These are phyloP conservation scores for Conomelus anceps DNA, from an alignment of 2,888 invertebrate species.

Conservation along the genomic window DNA sequence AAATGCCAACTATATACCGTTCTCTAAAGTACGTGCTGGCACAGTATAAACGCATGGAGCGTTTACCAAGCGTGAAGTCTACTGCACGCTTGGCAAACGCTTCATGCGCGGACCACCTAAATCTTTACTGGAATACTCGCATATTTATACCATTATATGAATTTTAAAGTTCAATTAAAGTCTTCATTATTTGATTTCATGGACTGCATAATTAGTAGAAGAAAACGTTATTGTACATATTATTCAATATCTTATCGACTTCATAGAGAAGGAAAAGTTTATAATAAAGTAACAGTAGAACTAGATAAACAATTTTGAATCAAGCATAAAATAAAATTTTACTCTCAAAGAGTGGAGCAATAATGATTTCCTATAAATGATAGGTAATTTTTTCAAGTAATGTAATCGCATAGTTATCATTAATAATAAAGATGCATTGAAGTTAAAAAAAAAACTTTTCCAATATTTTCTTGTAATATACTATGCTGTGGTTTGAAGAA, in stretches of 20 bases:
- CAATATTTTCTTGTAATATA: background rate
- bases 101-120: no score
- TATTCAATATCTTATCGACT: background rate
- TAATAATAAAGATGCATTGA: slow-evolving; percentile 1
- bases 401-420: background rate
- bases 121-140: no score
- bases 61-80: no score
- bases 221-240: background rate
- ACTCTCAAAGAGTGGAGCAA: background rate
- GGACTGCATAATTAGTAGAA: background rate
- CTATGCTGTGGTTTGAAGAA: slow-evolving; percentile 5
- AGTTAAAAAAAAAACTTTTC: slow-evolving; percentile 1
- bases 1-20: no score
- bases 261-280: background rate
- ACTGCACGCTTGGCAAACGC: no score
- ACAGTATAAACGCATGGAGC: no score
- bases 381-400: background rate
- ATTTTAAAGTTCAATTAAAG: no score
- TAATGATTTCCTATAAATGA: background rate
- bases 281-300: background rate
- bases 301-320: background rate
- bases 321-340: background rate
- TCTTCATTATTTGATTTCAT: no score
- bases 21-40: no score
- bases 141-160: no score